Evolutionary conservation across 2,888 invertebrate genomes (phyloP), one percentile per base, ranked within the genome.

Genomic region (Monoplex corrugatus): DNA sequence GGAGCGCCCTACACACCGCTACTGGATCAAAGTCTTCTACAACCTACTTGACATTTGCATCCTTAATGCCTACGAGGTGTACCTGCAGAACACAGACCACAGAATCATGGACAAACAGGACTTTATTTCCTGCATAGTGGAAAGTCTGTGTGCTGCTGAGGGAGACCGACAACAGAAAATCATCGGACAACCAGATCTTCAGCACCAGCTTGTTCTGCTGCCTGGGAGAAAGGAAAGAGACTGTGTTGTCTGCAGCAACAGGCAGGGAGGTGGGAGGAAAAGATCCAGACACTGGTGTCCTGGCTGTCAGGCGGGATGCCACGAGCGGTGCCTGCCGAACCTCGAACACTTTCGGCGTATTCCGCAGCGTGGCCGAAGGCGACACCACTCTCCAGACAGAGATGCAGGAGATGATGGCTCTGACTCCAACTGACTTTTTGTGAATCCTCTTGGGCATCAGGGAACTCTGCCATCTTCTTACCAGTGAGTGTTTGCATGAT

Each of bases 1-100:
- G 28, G 89, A 87, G 35, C 28, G 84, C 28, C 10, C 83, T 10
- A 89, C 87, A 13, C 80, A 44, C n/a, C 19, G 87, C 40, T 89
- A 89, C 84, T 89, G 89, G 89, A 44, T 72, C 23, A 89, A 89
- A 50, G 75, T 89, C 8, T 89, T 89, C 45, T 10, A 43, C 16
- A 87, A 87, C 43, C 38, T 87, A 8, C 23, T 89, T 44, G 89
- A 89, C 75, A 84, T 87, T 23, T 13, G 43, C 16, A 35, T 87
- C 28, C 75, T 87, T 3, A 89, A 89, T 84, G 50, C 84, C 3
- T 87, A 44, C 44, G 87, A 80, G 13, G 2, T 89, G 13, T 63
- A 43, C 87, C 86, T 57, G 16, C 13, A 63, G 35, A 38, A 2
- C 28, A 50, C 78, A 8, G 57, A 68, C 23, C 35, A 68, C 10